phyloP scores from a whole-genome alignment of 1,140 invertebrate species.

The Zophobas atratus region DNA sequence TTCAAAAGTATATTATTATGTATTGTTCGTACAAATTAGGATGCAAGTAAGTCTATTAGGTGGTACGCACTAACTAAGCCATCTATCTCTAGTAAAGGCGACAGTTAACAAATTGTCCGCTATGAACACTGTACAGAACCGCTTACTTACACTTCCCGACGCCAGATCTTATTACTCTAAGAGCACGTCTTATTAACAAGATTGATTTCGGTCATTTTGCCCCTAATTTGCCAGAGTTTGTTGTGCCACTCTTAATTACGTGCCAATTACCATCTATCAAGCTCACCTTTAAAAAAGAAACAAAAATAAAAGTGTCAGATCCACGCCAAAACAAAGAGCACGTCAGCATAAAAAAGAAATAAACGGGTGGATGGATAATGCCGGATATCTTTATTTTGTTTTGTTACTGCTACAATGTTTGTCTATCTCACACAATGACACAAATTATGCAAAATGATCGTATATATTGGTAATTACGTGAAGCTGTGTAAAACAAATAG shows the following conservation, averaged over 20 bases:
- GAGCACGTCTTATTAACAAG: conserved; percentile 62
- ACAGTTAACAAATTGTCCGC: conserved; percentile 62
- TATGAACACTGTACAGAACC: conserved; percentile 55
- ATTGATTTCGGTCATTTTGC: conserved; percentile 60
- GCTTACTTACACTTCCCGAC: conserved; percentile 60
- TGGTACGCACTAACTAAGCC: conserved; percentile 49
- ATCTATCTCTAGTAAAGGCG: conserved; percentile 59
- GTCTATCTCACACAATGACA: no score
- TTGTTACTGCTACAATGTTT: no score
- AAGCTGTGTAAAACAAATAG: no score
- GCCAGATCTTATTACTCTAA: conserved; percentile 58
- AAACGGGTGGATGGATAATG: no score
- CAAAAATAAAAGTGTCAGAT: conserved; percentile 6
- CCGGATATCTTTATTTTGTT: no score
- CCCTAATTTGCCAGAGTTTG: conserved; percentile 56
- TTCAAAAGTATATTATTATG: conserved; percentile 49
- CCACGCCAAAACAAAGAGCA: background rate
- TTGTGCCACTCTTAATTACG: conserved; percentile 54
- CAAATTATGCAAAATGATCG: no score
- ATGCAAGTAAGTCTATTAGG: conserved; percentile 34
- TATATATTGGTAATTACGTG: no score
- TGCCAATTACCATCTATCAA: conserved; percentile 39
- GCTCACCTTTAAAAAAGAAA: conserved; percentile 3
- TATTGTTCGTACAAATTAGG: conserved; percentile 30
- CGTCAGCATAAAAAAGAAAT: no score